Percentiles rank a stretch among this genome's conserved stretches.
phyloP scores from a whole-genome alignment of 2,113 vertebrate genomes.

The Puffinus mauretanicus region DNA sequence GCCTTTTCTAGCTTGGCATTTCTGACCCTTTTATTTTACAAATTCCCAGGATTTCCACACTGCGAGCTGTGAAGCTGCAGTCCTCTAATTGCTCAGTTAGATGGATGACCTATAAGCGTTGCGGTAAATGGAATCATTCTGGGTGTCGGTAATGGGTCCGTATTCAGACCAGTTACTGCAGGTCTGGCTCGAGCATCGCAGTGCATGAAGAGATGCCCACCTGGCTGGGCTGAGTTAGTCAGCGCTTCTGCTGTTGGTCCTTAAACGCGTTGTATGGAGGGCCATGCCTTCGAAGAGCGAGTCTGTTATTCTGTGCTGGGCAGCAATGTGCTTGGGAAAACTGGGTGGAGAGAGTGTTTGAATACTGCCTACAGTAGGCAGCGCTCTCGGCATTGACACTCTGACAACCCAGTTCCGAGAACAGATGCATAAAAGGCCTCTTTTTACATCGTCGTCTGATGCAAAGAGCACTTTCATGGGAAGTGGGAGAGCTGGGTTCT shows the following conservation, averaged over 20 bases:
- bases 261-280: not conserved
- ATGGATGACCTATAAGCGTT: not conserved
- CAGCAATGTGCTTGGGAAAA: not conserved
- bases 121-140: not conserved
- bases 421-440: not conserved
- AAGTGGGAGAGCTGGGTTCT: not conserved
- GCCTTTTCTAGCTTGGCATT: not conserved
- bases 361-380: not conserved
- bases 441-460: not conserved
- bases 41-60: not conserved
- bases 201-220: not conserved
- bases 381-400: fast-evolving
- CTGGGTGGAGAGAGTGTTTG: not conserved
- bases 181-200: not conserved
- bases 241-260: not conserved
- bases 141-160: fast-evolving
- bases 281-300: fast-evolving
- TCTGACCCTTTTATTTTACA: not conserved
- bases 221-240: not conserved
- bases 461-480: not conserved
- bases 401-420: not conserved
- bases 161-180: not conserved
- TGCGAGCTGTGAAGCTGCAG: not conserved
- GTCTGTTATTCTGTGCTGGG: fast-evolving
- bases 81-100: no score